These are phyloP conservation scores for Lymantria dispar DNA, from an alignment of 2,888 invertebrate species.

Conservation along the genomic window DNA sequence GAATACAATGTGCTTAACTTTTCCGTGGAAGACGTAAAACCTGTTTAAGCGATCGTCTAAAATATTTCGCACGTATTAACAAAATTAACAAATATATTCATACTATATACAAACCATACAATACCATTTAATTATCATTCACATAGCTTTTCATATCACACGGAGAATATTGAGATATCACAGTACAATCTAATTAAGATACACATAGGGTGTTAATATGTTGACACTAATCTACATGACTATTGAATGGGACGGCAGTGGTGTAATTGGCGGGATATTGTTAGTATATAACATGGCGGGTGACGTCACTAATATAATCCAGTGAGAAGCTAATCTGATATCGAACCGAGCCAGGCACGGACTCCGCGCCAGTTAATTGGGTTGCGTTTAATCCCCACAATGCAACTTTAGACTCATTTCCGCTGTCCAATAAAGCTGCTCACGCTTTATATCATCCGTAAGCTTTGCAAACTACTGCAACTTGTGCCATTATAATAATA, in stretches of 20 bases:
- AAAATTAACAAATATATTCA: too few relatives aligned
- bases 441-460: conserved; percentile 28
- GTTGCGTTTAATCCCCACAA: conserved; percentile 74
- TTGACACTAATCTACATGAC: conserved; percentile 61
- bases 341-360: conserved; percentile 65
- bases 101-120: too few relatives aligned
- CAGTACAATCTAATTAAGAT: conserved; percentile 26
- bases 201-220: conserved; percentile 36
- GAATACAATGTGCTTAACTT: too few relatives aligned
- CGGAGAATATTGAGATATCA: conserved; percentile 15
- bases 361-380: conserved; percentile 69
- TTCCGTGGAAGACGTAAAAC: too few relatives aligned
- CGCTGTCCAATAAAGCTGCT: conserved; percentile 55
- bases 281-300: conserved; percentile 35
- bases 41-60: too few relatives aligned
- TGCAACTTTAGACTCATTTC: conserved; percentile 72
- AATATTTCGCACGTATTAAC: too few relatives aligned
- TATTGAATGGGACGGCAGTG: conserved; percentile 54
- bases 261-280: conserved; percentile 59
- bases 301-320: conserved; percentile 72
- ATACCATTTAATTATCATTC: too few relatives aligned
- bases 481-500: neutral
- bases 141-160: too few relatives aligned
- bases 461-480: neutral
- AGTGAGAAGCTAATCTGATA: conserved; percentile 74